A percentile compares a stretch with the other conserved stretches of the same genome.
phyloP scores from a whole-genome alignment of 2,888 invertebrate genomes.

The Pterobdella sp. region DNA sequence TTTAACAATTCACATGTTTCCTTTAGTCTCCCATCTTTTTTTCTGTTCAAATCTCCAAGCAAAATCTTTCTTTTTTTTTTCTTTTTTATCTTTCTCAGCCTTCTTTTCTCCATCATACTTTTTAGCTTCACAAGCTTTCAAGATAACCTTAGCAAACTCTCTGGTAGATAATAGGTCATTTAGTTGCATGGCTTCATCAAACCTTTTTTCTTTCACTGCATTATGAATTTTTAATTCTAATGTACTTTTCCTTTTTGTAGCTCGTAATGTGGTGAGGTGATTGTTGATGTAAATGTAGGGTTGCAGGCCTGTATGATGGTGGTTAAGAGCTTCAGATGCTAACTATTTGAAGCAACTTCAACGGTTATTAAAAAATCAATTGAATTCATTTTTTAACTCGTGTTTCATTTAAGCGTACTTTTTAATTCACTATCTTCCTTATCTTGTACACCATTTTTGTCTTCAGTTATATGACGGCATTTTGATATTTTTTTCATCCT shows the following conservation, averaged over 20 bases:
- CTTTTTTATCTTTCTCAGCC: slow-evolving; percentile 59
- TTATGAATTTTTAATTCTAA: slow-evolving; percentile 25
- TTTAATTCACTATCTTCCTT: no score
- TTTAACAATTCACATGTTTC: slow-evolving; percentile 28
- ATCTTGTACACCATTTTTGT: no score
- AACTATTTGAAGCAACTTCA: no score
- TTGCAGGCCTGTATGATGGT: slow-evolving; percentile 19
- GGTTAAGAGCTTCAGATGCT: no score
- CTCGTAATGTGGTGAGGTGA: slow-evolving; percentile 24
- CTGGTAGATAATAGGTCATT: slow-evolving; percentile 26
- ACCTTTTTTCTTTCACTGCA: slow-evolving; percentile 21
- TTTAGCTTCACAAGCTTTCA: slow-evolving; percentile 30
- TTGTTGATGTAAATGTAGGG: slow-evolving; percentile 30
- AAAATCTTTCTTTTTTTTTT: slow-evolving; percentile 16
- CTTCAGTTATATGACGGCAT: no score
- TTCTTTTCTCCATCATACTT: slow-evolving; percentile 27
- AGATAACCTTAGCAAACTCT: slow-evolving; percentile 26
- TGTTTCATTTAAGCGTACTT: no score
- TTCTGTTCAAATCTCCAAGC: slow-evolving; percentile 32
- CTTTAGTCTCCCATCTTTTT: slow-evolving; percentile 32
- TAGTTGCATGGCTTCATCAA: slow-evolving; percentile 18
- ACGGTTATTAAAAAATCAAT: no score
- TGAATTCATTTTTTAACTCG: no score
- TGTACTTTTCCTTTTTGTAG: slow-evolving; percentile 22
- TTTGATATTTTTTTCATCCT: no score